These are phyloP conservation scores for Aphrocallistes beatrix DNA, from an alignment of 37 sponge, comb jelly and placozoan species.

Conservation along the genomic window DNA sequence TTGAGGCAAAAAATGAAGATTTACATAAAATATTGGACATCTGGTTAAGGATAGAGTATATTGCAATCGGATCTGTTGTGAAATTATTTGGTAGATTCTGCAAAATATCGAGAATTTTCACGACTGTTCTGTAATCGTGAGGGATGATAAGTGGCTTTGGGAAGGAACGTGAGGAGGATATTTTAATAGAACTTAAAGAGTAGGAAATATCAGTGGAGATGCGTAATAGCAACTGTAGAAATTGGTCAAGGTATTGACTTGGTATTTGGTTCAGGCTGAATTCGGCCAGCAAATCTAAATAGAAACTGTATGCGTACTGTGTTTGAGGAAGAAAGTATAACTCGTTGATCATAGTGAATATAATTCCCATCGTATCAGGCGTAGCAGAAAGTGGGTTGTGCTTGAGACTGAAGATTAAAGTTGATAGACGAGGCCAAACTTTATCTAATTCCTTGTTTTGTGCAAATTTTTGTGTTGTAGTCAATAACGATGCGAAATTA, in stretches of 20 bases:
- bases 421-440: not conserved
- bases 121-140: not conserved
- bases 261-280: not conserved
- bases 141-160: not conserved
- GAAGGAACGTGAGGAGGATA: not conserved
- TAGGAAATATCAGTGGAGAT: not conserved
- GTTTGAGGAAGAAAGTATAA: not conserved
- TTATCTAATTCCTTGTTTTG: not conserved
- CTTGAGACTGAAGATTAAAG: not conserved
- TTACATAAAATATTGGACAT: not conserved
- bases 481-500: not conserved
- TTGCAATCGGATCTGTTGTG: not conserved
- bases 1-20: not conserved
- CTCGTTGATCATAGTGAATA: not conserved
- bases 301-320: not conserved
- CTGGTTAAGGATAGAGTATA: not conserved
- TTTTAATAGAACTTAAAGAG: not conserved
- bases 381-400: not conserved
- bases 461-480: not conserved
- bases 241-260: not conserved
- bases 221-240: not conserved
- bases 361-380: not conserved
- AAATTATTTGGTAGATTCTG: not conserved
- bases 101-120: not conserved
- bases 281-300: not conserved